Evolutionary conservation across 2,113 vertebrate genomes (phyloP), one percentile per base, ranked within the genome.

Genomic region (Lophius piscatorius): DNA sequence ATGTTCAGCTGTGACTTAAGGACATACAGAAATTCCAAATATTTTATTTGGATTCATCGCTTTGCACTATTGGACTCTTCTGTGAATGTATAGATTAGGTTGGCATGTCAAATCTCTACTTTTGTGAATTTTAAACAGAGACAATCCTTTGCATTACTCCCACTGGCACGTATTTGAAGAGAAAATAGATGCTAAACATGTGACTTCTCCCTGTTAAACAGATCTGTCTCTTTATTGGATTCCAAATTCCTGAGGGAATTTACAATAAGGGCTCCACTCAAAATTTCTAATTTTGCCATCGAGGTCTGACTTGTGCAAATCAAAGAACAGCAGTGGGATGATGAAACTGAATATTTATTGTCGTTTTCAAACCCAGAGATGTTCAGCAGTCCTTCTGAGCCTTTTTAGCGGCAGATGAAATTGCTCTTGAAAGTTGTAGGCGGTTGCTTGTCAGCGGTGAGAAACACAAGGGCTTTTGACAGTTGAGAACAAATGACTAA

Each of bases 401-500:
- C 58, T 65, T 79, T 81, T 81, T 56, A 80, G 54, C 51, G 29
- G 62, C 45, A 41, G 58, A 79, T 70, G 50, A 76, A 81, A 84
- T 83, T 69, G 68, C 68, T 66, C 79, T 83, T 76, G 73, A 87
- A 86, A 85, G 65, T 75, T 82, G 81, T 45, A 70, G 73, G 74
- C 61, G 79, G 70, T 84, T 80, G 51, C 57, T 64, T 71, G 57
- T 68, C 76, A 45, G 56, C 50, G 70, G 62, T 21, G 48, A 73
- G 58, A 48, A 55, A 54, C 72, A 83, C 52, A 61, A 86, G 78
- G 74, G 41, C 57, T 48, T 82, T 78, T 70, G 54, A 66, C 64
- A 66, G 51, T 56, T 56, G 67, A 70, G 61, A 61, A 62, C 52
- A 75, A 80, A 83, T 78, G 51, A 78, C 33, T 58, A 44, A 75